Evolutionary conservation across 2,113 vertebrate genomes (phyloP).

Genomic region (Paramisgurnus dabryanus): DNA sequence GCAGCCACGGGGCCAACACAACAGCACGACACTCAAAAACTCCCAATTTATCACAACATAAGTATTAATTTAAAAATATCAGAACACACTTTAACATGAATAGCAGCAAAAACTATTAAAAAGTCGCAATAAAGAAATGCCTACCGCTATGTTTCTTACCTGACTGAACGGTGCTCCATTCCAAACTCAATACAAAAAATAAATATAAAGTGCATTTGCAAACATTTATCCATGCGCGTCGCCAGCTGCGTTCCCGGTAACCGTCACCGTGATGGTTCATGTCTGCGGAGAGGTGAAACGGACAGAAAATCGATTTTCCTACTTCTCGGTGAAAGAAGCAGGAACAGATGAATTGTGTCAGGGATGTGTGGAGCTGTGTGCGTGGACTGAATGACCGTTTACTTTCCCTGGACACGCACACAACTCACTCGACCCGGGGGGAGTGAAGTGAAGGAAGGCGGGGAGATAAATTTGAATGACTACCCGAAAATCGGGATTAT

Average conservation of each 20-base stretch:
- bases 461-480: conserved; percentile 39
- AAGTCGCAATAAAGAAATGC: too few species aligned
- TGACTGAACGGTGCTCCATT: conserved; percentile 64
- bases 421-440: conserved; percentile 7
- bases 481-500: conserved; percentile 11
- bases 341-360: not conserved
- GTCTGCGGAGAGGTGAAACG: conserved; percentile 56
- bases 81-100: not conserved
- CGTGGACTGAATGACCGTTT: conserved; percentile 68
- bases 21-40: conserved; percentile 19
- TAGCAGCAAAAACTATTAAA: not conserved
- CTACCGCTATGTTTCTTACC: conserved; percentile 61
- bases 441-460: conserved; percentile 39
- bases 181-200: conserved; percentile 70
- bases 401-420: conserved; percentile 27
- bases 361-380: conserved; percentile 37
- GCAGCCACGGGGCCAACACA: conserved; percentile 26
- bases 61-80: not conserved
- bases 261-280: conserved; percentile 68
- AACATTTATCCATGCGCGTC: conserved; percentile 63
- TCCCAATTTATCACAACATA: not conserved
- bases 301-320: conserved; percentile 40
- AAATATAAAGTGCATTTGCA: conserved; percentile 81
- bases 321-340: conserved; percentile 51
- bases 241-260: conserved; percentile 54